Percentiles rank a stretch among this genome's conserved stretches.
phyloP scores from a whole-genome alignment of 2,113 vertebrate genomes.

The Circaetus gallicus region DNA sequence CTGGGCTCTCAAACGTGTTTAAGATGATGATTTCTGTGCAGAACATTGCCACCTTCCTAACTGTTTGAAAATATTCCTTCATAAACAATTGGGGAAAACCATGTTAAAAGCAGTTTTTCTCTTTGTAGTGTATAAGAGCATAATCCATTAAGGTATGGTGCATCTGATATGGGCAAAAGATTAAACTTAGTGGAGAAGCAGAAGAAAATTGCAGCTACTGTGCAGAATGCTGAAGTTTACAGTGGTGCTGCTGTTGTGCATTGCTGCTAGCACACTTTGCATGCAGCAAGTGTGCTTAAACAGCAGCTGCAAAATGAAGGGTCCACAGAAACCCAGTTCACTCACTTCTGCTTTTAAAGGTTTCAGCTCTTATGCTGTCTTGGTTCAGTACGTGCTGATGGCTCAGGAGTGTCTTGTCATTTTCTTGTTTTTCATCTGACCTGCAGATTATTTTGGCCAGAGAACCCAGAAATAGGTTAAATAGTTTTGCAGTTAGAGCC shows the following conservation, averaged over 20 bases:
- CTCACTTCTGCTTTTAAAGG: neutral
- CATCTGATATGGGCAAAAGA: neutral
- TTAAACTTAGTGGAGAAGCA: neutral
- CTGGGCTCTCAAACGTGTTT: neutral
- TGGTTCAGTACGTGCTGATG: fast-evolving
- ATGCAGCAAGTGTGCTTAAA: neutral
- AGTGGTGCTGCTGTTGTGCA: neutral
- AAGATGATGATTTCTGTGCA: neutral
- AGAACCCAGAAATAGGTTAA: neutral
- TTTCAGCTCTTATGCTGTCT: neutral
- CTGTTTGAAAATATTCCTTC: neutral
- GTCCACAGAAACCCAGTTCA: neutral
- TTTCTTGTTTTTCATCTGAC: neutral
- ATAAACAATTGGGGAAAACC: neutral
- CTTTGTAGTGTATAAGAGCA: neutral
- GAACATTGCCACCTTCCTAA: neutral
- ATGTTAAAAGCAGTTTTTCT: neutral
- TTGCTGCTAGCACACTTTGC: neutral
- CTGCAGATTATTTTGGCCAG: neutral
- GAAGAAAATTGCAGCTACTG: neutral
- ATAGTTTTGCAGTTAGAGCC: neutral
- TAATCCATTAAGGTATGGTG: neutral
- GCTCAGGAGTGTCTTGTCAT: neutral
- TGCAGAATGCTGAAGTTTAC: neutral
- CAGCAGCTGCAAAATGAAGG: neutral